phyloP scores from a whole-genome alignment of 2,888 invertebrate species.

The Ichneumoninae sp. region DNA sequence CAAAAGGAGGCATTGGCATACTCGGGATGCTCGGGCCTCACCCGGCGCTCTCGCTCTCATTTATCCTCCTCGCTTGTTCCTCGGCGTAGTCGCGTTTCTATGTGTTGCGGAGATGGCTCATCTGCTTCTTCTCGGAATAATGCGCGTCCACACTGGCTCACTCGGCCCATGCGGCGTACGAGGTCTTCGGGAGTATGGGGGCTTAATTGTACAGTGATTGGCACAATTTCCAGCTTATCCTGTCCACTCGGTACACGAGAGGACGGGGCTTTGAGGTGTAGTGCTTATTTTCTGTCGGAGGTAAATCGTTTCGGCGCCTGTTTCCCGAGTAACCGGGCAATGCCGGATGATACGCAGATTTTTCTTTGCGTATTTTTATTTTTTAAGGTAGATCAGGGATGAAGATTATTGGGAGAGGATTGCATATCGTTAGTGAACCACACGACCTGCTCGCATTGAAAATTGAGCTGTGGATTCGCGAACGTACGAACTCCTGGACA shows the following conservation, averaged over 20 bases:
- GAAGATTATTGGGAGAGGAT: too few species aligned
- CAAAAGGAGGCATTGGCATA: constrained; percentile 13
- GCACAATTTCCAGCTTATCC: not conserved
- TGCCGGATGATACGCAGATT: too few species aligned
- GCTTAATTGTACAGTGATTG: not conserved
- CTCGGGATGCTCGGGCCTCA: constrained; percentile 41
- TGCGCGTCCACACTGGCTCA: not conserved
- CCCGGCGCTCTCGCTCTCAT: constrained; percentile 36
- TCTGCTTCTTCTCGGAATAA: constrained; percentile 33
- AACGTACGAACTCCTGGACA: too few species aligned
- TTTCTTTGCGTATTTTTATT: too few species aligned
- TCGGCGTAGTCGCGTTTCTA: constrained; percentile 29
- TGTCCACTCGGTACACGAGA: not conserved
- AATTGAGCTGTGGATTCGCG: too few species aligned
- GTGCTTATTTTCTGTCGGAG: too few species aligned
- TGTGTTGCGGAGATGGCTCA: constrained; percentile 11
- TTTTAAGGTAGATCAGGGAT: too few species aligned
- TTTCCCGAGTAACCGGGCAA: too few species aligned
- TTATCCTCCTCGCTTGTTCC: constrained; percentile 37
- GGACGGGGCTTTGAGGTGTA: too few species aligned
- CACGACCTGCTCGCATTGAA: too few species aligned
- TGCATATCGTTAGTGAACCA: too few species aligned
- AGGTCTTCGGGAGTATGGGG: not conserved
- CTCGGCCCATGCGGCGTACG: not conserved
- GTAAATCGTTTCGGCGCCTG: too few species aligned